Conservation (phyloP, 2,888 invertebrate species). For the Stenotaenia linearis region DNA sequence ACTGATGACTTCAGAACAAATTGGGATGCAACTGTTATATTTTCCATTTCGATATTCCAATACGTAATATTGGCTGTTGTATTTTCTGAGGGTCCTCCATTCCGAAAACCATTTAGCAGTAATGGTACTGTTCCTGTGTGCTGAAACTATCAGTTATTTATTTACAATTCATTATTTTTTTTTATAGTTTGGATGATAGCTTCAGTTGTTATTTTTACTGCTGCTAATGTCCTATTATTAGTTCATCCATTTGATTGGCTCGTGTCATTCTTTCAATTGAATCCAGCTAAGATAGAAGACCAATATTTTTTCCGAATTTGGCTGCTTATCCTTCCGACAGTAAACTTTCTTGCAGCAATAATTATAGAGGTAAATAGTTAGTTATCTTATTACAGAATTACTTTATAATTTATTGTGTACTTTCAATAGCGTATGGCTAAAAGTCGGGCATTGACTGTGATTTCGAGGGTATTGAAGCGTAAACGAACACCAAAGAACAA, state of each 20-base stretch:
- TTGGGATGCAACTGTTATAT: conserved; percentile 75
- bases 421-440: conserved; percentile 28
- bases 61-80: conserved; percentile 70
- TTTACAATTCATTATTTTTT: too few relatives aligned
- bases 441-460: conserved; percentile 28
- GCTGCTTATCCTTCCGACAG: conserved; percentile 55
- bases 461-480: conserved; percentile 24
- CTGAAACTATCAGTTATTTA: too few relatives aligned
- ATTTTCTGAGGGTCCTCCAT: conserved; percentile 74
- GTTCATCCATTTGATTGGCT: conserved; percentile 49
- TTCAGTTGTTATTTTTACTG: conserved; percentile 55
- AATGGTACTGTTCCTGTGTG: too few relatives aligned
- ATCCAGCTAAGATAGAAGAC: conserved; percentile 24
- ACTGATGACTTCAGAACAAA: conserved; percentile 58
- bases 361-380: conserved; percentile 56
- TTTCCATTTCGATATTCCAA: conserved; percentile 69
- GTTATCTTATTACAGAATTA: conserved; percentile 34
- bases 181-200: conserved; percentile 57
- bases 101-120: conserved; percentile 62
- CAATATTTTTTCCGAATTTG: conserved; percentile 52
- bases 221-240: conserved; percentile 56
- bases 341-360: conserved; percentile 57
- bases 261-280: conserved; percentile 45
- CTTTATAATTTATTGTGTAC: conserved; percentile 35
- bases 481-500: conserved; percentile 36